Evolutionary conservation across 2,888 invertebrate genomes (phyloP).

Genomic region (Hemaris fuciformis): DNA sequence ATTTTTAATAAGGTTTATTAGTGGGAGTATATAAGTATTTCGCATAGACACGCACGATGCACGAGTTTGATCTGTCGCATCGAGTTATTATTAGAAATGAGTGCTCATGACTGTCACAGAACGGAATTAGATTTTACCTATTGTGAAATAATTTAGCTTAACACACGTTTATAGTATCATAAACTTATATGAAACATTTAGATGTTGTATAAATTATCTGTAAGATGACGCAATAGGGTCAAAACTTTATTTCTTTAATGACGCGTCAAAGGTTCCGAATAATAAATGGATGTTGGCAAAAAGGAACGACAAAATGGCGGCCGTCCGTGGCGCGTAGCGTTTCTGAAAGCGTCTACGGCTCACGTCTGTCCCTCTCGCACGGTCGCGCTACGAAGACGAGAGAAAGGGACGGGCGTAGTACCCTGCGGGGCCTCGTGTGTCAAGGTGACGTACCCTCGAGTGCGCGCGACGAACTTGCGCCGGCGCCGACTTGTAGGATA

Average conservation of each 20-base stretch:
- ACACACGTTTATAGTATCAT: no score
- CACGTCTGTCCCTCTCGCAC: conserved; percentile 51
- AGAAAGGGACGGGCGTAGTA: conserved; percentile 51
- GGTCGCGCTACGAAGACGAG: conserved; percentile 49
- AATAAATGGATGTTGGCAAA: conserved; percentile 31
- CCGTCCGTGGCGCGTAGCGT: conserved; percentile 65
- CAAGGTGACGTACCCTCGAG: conserved; percentile 76
- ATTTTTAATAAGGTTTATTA: neutral
- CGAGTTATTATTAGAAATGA: neutral
- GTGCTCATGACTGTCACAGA: neutral
- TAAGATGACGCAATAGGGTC: neutral
- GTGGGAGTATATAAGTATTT: neutral
- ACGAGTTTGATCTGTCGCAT: neutral
- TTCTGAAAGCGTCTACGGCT: conserved; percentile 79
- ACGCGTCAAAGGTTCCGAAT: neutral
- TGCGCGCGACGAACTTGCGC: conserved; percentile 33
- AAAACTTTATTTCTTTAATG: no score
- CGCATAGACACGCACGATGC: neutral
- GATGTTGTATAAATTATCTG: neutral
- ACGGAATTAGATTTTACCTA: conserved; percentile 1
- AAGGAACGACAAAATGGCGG: conserved; percentile 74
- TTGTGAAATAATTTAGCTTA: neutral
- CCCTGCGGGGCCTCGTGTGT: conserved; percentile 69
- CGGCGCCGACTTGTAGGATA: conserved; percentile 23
- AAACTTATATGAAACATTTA: no score